phyloP scores from a whole-genome alignment of 2,888 invertebrate genomes.

The Acronicta aceris region DNA sequence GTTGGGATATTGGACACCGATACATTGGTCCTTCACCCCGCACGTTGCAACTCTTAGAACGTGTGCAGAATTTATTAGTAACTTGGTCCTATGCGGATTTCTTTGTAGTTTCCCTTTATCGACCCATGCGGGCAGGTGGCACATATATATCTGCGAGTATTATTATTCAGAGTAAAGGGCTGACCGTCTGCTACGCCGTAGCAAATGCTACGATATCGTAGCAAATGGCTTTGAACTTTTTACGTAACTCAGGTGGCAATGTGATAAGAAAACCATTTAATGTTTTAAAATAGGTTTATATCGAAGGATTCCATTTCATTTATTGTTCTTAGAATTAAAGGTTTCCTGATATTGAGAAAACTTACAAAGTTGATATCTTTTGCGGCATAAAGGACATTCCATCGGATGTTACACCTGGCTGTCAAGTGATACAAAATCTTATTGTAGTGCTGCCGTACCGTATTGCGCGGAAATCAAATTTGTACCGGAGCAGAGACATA shows the following conservation, averaged over 20 bases:
- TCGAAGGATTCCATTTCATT: no score
- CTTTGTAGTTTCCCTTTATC: slow-evolving; percentile 38
- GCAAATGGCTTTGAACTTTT: background rate
- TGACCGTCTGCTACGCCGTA: slow-evolving; percentile 6
- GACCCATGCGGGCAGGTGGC: slow-evolving; percentile 11
- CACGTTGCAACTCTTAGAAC: slow-evolving; percentile 44
- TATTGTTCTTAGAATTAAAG: no score
- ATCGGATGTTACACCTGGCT: background rate
- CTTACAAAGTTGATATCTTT: slow-evolving; percentile 1
- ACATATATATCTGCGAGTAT: slow-evolving; percentile 8
- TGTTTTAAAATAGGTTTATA: no score
- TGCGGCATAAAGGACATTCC: slow-evolving; percentile 15
- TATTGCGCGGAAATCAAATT: slow-evolving; percentile 44
- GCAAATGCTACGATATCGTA: background rate
- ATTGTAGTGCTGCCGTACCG: slow-evolving; percentile 8
- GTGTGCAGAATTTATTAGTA: slow-evolving; percentile 48
- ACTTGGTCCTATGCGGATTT: slow-evolving; percentile 18
- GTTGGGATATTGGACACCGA: slow-evolving; percentile 19
- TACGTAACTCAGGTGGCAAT: no score
- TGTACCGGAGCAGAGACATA: slow-evolving; percentile 5
- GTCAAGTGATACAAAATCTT: slow-evolving; percentile 24
- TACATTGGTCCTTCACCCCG: slow-evolving; percentile 45
- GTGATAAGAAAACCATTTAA: no score
- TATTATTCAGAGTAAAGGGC: slow-evolving; percentile 8
- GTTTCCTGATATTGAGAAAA: background rate